These are phyloP conservation scores for Saccostrea glomerata DNA, from an alignment of 1,140 invertebrate species.

Conservation along the genomic window DNA sequence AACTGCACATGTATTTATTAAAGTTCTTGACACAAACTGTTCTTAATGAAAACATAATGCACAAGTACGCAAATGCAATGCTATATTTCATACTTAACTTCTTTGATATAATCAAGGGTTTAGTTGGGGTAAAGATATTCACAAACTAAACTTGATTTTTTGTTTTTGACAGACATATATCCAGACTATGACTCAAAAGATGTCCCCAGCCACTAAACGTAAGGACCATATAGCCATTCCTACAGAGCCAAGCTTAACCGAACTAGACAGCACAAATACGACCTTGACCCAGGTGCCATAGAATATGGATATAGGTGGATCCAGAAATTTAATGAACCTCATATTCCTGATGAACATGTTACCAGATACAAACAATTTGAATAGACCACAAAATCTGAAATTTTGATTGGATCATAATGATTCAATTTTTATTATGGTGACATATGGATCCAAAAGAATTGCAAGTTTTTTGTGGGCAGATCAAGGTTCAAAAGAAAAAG, in stretches of 20 bases:
- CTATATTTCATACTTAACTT: not conserved
- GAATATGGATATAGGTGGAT: not conserved
- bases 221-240: conserved; percentile 85
- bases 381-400: not conserved
- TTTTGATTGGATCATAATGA: too few species aligned
- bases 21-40: not conserved
- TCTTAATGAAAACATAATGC: not conserved
- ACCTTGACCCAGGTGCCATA: conserved; percentile 68
- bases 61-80: not conserved
- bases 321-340: not conserved
- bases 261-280: conserved; percentile 71
- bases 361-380: not conserved
- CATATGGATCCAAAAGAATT: not conserved
- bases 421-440: too few species aligned
- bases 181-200: conserved; percentile 87
- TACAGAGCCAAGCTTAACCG: conserved; percentile 83
- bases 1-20: not conserved
- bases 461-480: not conserved
- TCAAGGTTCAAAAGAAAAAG: not conserved
- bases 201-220: conserved; percentile 85
- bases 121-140: not conserved
- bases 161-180: conserved; percentile 85
- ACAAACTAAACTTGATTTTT: not conserved
- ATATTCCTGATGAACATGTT: not conserved
- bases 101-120: not conserved